Base-by-base conservation (phyloP, 2,797 vertebrate genomes). In the Hipposideros larvatus region DNA sequence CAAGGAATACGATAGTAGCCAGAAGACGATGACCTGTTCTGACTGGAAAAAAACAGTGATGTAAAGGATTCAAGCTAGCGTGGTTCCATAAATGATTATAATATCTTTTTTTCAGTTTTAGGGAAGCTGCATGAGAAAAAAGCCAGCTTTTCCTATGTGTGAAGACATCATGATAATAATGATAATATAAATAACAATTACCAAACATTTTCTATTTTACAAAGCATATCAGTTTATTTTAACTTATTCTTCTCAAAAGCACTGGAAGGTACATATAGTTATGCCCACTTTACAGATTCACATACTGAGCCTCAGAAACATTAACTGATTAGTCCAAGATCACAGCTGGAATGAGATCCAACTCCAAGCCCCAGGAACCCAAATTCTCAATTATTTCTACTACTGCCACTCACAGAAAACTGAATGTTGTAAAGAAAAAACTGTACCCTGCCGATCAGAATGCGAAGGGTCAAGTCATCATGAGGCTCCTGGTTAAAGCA, bases 141-240 rank as follows among this genome's bases (percentile, higher is more conserved):
- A 53, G 24, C 5, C 34, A 66, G 15, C 24, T 43, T 85, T 87
- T 80, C 28, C 41, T 18, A 26, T 51, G 9, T 77, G 11, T 82
- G 51, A 80, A 88, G 66, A 85, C 0, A 89, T 28, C 21, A 46
- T 73, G 57, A 46, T 28, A 57, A 57, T 2, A 65, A 43, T 21
- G 11, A 88, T 87, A 83, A 77, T n/a, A 59, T 48, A 66, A 90
- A 28, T 73, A 94, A 84, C 7, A 84, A 74, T 66, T 26, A 71
- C 3, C 8, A 16, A 87, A 18, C 4, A 55, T 70, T 68, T 95
- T 61, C 18, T 51, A 51, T 51, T 15, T 70, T 94, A 68, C 34
- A 73, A 90, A 97, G 41, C 41, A 73, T 48, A 92, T 71, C 6
- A n/a, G 15, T 51, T 86, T 19, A 79, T 57, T 34, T 66, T 90